A percentile compares a stretch with the other conserved stretches of the same genome.
Evolutionary conservation across 2,888 invertebrate genomes (phyloP).

Genomic region (Eristalinus sepulchralis): DNA sequence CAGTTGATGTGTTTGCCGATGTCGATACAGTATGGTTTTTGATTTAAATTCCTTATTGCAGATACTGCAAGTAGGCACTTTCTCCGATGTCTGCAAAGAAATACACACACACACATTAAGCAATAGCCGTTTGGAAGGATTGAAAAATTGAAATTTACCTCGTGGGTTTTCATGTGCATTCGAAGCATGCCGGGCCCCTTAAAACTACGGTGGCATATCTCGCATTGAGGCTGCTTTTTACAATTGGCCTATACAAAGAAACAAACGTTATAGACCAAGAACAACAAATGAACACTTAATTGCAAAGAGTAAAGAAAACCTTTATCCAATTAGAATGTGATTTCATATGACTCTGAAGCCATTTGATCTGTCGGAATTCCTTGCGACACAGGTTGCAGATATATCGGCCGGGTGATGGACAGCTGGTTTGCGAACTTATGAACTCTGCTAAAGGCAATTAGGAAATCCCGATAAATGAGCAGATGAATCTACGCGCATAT

Average conservation of each 20-base stretch:
- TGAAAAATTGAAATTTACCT: conserved; percentile 73
- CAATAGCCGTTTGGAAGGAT: neutral
- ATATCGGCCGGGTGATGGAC: conserved; percentile 83
- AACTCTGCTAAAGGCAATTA: conserved; percentile 77
- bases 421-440: conserved; percentile 82
- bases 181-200: conserved; percentile 86
- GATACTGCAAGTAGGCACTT: conserved; percentile 84
- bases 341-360: conserved; percentile 85
- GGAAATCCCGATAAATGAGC: conserved; percentile 42
- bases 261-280: conserved; percentile 19
- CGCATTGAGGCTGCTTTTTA: conserved; percentile 85
- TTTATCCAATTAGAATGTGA: conserved; percentile 85
- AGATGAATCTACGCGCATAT: neutral
- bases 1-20: conserved; percentile 85
- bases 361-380: conserved; percentile 84
- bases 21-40: conserved; percentile 84
- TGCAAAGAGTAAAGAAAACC: conserved; percentile 61
- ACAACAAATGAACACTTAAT: neutral
- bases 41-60: conserved; percentile 84
- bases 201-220: conserved; percentile 84
- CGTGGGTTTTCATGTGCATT: conserved; percentile 86
- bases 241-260: conserved; percentile 82
- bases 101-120: neutral
- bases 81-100: conserved; percentile 81
- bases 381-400: conserved; percentile 85